Conservation (phyloP, 2,797 vertebrate species). For the Gymnothorax reevesii region DNA sequence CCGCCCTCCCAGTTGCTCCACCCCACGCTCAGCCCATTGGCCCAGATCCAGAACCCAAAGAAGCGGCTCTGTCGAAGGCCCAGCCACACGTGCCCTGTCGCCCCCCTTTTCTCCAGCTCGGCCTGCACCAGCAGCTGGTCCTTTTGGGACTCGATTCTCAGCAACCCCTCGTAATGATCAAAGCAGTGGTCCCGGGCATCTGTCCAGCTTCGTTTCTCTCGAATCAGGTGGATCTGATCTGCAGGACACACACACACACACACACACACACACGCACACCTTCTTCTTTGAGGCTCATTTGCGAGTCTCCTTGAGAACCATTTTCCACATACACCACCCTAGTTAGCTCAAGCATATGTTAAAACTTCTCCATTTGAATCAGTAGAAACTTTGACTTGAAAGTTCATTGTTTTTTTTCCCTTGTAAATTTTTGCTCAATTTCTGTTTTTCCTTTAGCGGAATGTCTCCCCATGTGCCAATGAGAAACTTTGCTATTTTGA, state of each 20-base stretch:
- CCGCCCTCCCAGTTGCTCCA: conserved; percentile 47
- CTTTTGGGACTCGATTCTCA: conserved; percentile 28
- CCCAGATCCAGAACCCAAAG: conserved; percentile 69
- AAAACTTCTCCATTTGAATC: too few species aligned
- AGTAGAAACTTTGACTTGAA: too few species aligned
- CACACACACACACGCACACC: too few species aligned
- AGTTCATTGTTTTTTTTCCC: too few species aligned
- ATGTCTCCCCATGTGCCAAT: too few species aligned
- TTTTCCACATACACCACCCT: too few species aligned
- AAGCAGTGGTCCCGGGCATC: conserved; percentile 48
- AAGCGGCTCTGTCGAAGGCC: conserved; percentile 60
- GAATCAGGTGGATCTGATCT: background rate
- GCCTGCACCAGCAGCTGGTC: conserved; percentile 37
- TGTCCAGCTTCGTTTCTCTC: background rate
- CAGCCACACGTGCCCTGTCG: conserved; percentile 48
- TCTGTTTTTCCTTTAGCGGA: too few species aligned
- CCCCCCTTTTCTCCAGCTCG: rapidly evolving
- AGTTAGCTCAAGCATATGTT: too few species aligned
- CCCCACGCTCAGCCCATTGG: conserved; percentile 20
- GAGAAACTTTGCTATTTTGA: too few species aligned
- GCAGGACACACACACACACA: background rate
- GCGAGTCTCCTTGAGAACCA: too few species aligned
- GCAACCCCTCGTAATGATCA: rapidly evolving
- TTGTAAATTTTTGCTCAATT: too few species aligned
- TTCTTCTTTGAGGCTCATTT: too few species aligned